Evolutionary conservation across 2,888 invertebrate genomes (phyloP).

Genomic region (Odontothrips loti): DNA sequence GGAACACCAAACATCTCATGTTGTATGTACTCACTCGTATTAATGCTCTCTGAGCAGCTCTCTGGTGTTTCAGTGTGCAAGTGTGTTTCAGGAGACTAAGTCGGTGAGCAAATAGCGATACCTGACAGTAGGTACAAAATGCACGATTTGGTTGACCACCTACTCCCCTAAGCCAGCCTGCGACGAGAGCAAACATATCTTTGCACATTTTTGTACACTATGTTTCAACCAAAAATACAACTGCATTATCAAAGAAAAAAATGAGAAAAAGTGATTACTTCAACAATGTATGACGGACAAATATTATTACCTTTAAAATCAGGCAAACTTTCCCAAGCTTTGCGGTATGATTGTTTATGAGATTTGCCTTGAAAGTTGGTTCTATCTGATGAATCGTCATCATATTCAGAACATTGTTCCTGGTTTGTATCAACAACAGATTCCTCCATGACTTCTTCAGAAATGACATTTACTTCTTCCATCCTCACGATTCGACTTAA

Average conservation of each 20-base stretch:
- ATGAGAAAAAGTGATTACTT: background rate
- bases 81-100: constrained; percentile 57
- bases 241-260: background rate
- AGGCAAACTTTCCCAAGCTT: constrained; percentile 57
- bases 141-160: constrained; percentile 54
- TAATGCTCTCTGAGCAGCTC: constrained; percentile 30
- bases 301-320: constrained; percentile 54
- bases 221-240: constrained; percentile 9
- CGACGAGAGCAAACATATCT: constrained; percentile 34
- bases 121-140: constrained; percentile 55
- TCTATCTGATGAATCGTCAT: background rate
- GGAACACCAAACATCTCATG: background rate
- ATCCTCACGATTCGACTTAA: background rate
- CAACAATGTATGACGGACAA: background rate
- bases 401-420: background rate
- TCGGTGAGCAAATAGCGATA: constrained; percentile 57
- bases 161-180: constrained; percentile 56
- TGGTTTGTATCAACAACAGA: background rate
- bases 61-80: constrained; percentile 57
- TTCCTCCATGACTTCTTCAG: background rate
- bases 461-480: background rate
- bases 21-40: background rate
- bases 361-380: background rate
- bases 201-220: constrained; percentile 14
- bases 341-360: constrained; percentile 55